phyloP scores from a whole-genome alignment of 1,140 invertebrate species.

The Diorhabda sublineata region DNA sequence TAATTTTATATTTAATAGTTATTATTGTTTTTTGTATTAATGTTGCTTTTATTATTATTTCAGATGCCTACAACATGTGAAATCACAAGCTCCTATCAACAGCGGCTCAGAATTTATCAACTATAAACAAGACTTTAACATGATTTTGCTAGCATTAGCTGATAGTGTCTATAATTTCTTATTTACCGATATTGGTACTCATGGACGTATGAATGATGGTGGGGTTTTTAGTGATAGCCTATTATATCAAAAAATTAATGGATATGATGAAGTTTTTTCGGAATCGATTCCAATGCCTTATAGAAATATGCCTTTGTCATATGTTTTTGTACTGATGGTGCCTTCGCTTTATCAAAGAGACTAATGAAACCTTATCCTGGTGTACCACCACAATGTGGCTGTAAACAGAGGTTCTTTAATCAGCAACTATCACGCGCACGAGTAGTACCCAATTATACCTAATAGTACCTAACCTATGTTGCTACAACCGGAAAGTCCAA shows the following conservation, averaged over 20 bases:
- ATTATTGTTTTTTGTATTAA: background rate
- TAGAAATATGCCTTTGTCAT: background rate
- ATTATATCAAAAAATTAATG: background rate
- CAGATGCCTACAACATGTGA: background rate
- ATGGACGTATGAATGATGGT: background rate
- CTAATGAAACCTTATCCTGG: slow-evolving; percentile 5
- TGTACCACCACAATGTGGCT: background rate
- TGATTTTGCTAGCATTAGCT: slow-evolving; percentile 51
- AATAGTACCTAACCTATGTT: slow-evolving; percentile 26
- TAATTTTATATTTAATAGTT: background rate
- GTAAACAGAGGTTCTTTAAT: background rate
- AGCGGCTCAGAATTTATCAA: slow-evolving; percentile 49
- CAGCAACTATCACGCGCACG: background rate
- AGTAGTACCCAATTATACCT: background rate
- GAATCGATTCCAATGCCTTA: slow-evolving; percentile 2
- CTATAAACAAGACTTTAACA: slow-evolving; percentile 51
- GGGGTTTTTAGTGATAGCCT: slow-evolving; percentile 1
- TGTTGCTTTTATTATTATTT: background rate
- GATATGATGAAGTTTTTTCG: background rate
- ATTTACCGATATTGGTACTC: background rate
- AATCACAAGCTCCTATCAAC: slow-evolving; percentile 3
- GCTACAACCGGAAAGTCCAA: slow-evolving; percentile 33
- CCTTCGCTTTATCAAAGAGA: background rate
- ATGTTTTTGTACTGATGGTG: slow-evolving; percentile 3
- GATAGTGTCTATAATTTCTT: slow-evolving; percentile 48